Conservation (phyloP, 2,888 invertebrate species). For the Desoria tigrina region DNA sequence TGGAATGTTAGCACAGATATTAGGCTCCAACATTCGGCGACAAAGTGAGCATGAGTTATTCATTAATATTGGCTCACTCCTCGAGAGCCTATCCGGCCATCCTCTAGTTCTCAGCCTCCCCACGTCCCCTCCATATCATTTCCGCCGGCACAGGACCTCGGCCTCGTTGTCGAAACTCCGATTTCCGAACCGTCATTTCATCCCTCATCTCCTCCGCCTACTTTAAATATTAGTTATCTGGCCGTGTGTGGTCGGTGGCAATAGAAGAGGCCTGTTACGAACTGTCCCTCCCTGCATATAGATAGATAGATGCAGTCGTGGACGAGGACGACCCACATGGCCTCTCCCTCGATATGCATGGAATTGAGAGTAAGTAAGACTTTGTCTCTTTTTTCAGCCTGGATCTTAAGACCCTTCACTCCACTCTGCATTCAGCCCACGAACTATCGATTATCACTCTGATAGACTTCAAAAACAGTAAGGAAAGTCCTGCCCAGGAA, state of each 20-base stretch:
- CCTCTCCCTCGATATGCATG: too few relatives aligned
- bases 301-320: too few relatives aligned
- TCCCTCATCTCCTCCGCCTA: background rate
- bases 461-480: slow-evolving; percentile 54
- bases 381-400: slow-evolving; percentile 42
- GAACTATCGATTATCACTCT: slow-evolving; percentile 54
- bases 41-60: slow-evolving; percentile 54
- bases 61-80: slow-evolving; percentile 49
- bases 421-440: slow-evolving; percentile 52
- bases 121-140: slow-evolving; percentile 36
- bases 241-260: too few relatives aligned
- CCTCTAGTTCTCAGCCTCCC: slow-evolving; percentile 25
- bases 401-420: slow-evolving; percentile 49
- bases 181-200: background rate
- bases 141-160: background rate
- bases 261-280: background rate
- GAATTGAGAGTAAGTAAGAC: background rate
- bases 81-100: too few relatives aligned
- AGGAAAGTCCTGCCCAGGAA: slow-evolving; percentile 50
- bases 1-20: slow-evolving; percentile 49
- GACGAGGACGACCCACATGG: too few relatives aligned
- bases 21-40: slow-evolving; percentile 50
- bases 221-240: slow-evolving; percentile 16
- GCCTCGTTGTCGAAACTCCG: background rate
- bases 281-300: background rate